Conservation (phyloP, 2,797 vertebrate species). For the Sebastes diaconus region DNA sequence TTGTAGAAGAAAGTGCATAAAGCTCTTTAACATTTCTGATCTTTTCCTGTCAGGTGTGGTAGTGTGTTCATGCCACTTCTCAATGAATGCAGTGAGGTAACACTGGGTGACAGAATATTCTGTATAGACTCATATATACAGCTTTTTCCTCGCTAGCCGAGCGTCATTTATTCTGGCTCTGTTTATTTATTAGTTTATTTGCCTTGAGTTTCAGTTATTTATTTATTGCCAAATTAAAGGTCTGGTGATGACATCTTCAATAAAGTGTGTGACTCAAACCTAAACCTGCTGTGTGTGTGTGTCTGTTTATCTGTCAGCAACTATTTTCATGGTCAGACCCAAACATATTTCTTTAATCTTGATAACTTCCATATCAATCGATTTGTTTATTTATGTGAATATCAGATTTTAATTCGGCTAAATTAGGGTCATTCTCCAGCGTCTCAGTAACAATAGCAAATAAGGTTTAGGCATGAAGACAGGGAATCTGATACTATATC, state of each 20-base stretch:
- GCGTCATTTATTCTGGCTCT: slow-evolving; percentile 25
- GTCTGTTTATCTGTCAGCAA: not conserved
- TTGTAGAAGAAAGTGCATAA: not conserved
- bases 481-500: too few species aligned
- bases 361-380: not conserved
- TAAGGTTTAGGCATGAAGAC: too few species aligned
- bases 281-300: slow-evolving; percentile 9
- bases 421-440: not conserved
- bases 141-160: slow-evolving; percentile 3
- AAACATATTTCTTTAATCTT: not conserved
- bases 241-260: slow-evolving; percentile 43
- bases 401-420: not conserved
- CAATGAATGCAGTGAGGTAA: not conserved
- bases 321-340: not conserved
- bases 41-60: not conserved
- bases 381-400: too few species aligned
- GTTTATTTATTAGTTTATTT: slow-evolving; percentile 37
- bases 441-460: not conserved
- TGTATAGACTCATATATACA: not conserved
- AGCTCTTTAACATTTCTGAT: not conserved
- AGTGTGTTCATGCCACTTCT: not conserved
- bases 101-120: not conserved
- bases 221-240: slow-evolving; percentile 49
- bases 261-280: slow-evolving; percentile 50
- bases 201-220: slow-evolving; percentile 34